Conservation (phyloP, 1,140 invertebrate genomes). For the Pararge aegeria region DNA sequence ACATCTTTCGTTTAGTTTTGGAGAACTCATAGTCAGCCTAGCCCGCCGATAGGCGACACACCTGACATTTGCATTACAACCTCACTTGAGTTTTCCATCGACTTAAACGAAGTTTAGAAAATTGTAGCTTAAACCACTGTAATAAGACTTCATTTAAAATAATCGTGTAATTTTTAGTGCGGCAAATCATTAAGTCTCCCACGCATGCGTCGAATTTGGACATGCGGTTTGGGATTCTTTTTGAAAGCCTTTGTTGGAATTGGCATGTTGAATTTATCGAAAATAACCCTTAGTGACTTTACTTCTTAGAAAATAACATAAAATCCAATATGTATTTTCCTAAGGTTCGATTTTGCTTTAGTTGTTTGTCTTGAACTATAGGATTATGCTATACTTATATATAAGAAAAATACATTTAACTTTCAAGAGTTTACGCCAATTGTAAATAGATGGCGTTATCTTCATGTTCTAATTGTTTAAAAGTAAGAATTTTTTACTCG, state of each 20-base stretch:
- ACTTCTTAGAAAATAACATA: no score
- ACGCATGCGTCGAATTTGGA: slow-evolving; percentile 33
- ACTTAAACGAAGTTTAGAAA: not conserved
- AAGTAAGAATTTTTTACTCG: no score
- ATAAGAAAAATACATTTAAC: no score
- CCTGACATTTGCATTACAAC: slow-evolving; percentile 14
- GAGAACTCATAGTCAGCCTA: slow-evolving; percentile 57
- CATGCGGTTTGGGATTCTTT: slow-evolving; percentile 24
- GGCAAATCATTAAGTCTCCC: slow-evolving; percentile 23
- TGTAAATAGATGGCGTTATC: no score
- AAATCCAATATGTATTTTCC: no score
- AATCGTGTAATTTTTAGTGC: slow-evolving; percentile 1
- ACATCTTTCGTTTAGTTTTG: slow-evolving; percentile 65
- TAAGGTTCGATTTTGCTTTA: no score
- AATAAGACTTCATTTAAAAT: slow-evolving; percentile 21
- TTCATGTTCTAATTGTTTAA: no score
- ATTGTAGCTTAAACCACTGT: slow-evolving; percentile 22
- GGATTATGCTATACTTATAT: no score
- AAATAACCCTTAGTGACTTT: no score
- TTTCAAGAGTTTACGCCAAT: no score
- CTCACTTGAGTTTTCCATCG: slow-evolving; percentile 6
- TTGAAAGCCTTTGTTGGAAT: slow-evolving; percentile 25
- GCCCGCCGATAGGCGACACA: not conserved
- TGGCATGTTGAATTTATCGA: not conserved
- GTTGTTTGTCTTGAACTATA: no score